Percentiles rank a stretch among this genome's conserved stretches.
Conservation (phyloP, 23 tunicate genomes). For the Botrylloides violaceus region DNA sequence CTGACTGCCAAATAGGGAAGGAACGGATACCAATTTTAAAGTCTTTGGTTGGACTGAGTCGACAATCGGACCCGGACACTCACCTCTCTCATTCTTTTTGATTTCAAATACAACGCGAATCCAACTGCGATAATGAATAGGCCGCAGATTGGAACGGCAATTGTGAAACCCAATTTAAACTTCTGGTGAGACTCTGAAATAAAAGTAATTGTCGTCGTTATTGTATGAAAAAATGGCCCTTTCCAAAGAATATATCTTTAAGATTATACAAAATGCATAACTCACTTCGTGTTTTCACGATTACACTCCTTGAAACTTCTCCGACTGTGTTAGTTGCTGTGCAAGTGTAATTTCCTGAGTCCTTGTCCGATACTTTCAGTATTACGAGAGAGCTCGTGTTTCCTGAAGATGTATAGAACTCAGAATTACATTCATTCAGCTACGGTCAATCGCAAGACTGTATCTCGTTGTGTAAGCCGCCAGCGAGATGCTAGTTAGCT, state of each 20-base stretch:
- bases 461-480: too few relatives aligned
- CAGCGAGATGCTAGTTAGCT: too few relatives aligned
- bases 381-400: not conserved
- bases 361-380: not conserved
- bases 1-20: too few relatives aligned
- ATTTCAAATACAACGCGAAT: conserved; percentile 5
- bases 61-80: not conserved
- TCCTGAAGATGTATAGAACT: too few relatives aligned
- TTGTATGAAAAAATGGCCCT: not conserved
- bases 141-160: not conserved
- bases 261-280: not conserved
- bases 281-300: conserved; percentile 19
- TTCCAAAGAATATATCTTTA: not conserved
- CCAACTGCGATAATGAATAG: not conserved
- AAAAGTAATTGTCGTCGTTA: not conserved
- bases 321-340: conserved; percentile 33
- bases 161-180: not conserved
- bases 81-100: conserved; percentile 32
- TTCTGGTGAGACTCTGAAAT: not conserved
- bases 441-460: too few relatives aligned
- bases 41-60: too few relatives aligned
- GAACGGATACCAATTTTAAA: too few relatives aligned
- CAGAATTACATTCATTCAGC: too few relatives aligned
- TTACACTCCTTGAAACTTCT: not conserved
- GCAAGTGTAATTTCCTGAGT: conserved; percentile 48